Conservation (phyloP, 2,888 invertebrate genomes). For the Linnaemya tessellans region DNA sequence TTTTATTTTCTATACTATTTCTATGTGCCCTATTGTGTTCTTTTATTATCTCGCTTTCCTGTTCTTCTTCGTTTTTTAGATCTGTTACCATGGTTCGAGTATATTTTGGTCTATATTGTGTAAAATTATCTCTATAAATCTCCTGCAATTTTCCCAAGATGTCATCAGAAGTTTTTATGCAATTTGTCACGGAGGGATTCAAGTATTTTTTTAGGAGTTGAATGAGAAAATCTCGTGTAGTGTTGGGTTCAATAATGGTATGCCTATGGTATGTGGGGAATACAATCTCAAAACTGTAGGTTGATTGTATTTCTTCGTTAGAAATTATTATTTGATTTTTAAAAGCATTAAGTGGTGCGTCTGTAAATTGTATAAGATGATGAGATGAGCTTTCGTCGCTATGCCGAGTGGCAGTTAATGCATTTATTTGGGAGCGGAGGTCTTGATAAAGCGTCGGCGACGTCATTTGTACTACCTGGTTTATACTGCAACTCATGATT, state of each 20-base stretch:
- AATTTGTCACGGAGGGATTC: constrained; percentile 48
- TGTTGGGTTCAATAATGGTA: no score
- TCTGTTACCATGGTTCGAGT: no score
- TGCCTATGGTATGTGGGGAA: no score
- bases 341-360: not conserved
- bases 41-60: constrained; percentile 19
- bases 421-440: no score
- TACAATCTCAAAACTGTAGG: no score
- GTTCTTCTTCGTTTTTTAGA: constrained; percentile 18
- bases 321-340: not conserved
- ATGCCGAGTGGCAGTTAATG: no score
- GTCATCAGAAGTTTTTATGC: constrained; percentile 37
- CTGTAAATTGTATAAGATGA: no score
- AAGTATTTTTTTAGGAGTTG: constrained; percentile 35
- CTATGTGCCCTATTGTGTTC: constrained; percentile 7
- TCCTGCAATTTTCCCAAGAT: constrained; percentile 55
- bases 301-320: not conserved
- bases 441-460: no score
- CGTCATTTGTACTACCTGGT: no score
- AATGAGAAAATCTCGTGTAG: not conserved
- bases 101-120: constrained; percentile 1
- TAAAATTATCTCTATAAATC: constrained; percentile 39
- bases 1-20: constrained; percentile 41
- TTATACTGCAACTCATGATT: no score
- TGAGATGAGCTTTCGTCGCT: no score